A percentile compares a stretch with the other conserved stretches of the same genome.
These are phyloP conservation scores for Rhinatrema bivittatum DNA, from an alignment of 2,797 vertebrate genomes.

Conservation along the genomic window DNA sequence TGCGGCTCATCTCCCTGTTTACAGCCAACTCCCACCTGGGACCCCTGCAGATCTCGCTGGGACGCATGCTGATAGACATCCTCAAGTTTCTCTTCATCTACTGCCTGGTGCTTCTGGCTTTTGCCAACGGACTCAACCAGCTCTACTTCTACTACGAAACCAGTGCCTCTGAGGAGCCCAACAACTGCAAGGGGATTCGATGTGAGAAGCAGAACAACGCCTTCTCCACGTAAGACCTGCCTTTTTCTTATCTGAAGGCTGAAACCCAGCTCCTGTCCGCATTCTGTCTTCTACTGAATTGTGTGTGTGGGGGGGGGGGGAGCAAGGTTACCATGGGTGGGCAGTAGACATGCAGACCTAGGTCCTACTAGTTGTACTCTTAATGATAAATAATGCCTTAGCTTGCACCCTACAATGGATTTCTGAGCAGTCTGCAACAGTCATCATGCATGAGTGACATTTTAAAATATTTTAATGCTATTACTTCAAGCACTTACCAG, in stretches of 20 bases:
- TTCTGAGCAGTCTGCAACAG: too few relatives aligned
- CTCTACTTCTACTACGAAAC: constrained; percentile 98
- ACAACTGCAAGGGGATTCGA: constrained; percentile 94
- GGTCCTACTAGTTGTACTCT: too few relatives aligned
- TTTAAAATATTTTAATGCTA: too few relatives aligned
- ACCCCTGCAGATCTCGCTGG: constrained; percentile 93
- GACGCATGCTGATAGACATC: constrained; percentile 97
- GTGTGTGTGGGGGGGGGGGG: too few relatives aligned
- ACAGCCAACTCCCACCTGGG: constrained; percentile 96
- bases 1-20: constrained; percentile 95
- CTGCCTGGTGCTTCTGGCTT: constrained; percentile 92
- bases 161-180: constrained; percentile 86
- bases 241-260: not conserved
- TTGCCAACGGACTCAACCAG: constrained; percentile 95
- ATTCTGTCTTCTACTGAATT: not conserved
- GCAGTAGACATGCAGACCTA: too few relatives aligned
- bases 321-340: too few relatives aligned
- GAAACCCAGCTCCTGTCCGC: not conserved
- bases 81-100: constrained; percentile 98
- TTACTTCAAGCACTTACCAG: too few relatives aligned
- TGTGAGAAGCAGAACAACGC: constrained; percentile 97
- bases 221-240: constrained; percentile 87
- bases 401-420: too few relatives aligned
- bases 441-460: too few relatives aligned
- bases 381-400: too few relatives aligned